Evolutionary conservation across 2,113 vertebrate species (phyloP).

Genomic region (Cromileptes altivelis): DNA sequence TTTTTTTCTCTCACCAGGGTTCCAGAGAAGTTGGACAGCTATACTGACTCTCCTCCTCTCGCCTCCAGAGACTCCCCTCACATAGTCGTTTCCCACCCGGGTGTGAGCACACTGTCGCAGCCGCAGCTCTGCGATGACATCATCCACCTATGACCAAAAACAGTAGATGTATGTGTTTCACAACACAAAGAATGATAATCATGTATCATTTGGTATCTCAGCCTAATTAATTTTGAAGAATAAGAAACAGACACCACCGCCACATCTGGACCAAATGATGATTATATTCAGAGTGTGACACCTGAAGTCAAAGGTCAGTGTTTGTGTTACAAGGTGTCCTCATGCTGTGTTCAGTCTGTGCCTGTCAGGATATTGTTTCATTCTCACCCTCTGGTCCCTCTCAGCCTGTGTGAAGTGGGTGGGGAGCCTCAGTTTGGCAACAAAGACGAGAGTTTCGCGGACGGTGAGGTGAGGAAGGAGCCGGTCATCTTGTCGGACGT

Average conservation of each 20-base stretch:
- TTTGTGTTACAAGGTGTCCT: not conserved
- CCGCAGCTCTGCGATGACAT: constrained; percentile 94
- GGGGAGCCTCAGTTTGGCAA: constrained; percentile 93
- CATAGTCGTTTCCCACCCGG: constrained; percentile 89
- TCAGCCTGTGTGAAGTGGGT: constrained; percentile 90
- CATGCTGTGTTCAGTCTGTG: not conserved
- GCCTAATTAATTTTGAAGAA: not conserved
- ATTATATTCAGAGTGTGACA: not conserved
- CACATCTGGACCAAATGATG: not conserved
- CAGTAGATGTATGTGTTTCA: not conserved
- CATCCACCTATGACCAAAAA: constrained; percentile 88
- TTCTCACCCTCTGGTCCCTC: constrained; percentile 91
- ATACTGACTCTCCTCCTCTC: constrained; percentile 96
- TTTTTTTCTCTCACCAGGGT: constrained; percentile 88
- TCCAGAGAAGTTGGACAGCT: constrained; percentile 96
- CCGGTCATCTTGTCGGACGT: constrained; percentile 93
- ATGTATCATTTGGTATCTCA: not conserved
- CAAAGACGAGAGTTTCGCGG: constrained; percentile 91
- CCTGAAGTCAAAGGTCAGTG: not conserved
- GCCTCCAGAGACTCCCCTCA: constrained; percentile 92
- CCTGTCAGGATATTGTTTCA: not conserved
- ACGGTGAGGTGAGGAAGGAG: constrained; percentile 95
- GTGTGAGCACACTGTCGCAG: constrained; percentile 95
- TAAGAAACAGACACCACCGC: not conserved
- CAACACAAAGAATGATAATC: not conserved